Base-by-base conservation (phyloP, 2,113 vertebrate genomes). In the Cryptotis parvus region DNA sequence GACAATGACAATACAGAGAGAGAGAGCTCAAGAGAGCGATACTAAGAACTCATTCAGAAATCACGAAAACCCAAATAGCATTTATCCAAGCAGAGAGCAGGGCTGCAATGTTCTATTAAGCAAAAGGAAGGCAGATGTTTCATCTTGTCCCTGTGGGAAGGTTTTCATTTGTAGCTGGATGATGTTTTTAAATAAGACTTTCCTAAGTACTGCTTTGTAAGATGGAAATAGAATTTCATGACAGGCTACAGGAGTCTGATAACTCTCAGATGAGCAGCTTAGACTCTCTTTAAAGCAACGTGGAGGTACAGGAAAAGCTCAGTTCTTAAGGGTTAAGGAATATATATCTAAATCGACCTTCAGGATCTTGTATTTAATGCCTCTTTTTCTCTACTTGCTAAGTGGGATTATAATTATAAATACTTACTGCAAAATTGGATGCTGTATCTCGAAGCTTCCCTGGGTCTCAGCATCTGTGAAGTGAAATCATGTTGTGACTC, bases 141-240 rank as follows among this genome's bases (percentile, higher is more conserved):
- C 66, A 87, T 92, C 66, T 93, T 83, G 33, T 87, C 81, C 66
- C 94, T 85, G 68, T 79, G 92, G 89, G 93, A 93, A 92, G 81
- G 87, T 89, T 96, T 95, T 76, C 89, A 84, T 91, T 92, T 52
- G 39, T 74, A 89, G 77, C 45, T 87, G 80, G 86, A 63, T 92
- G 76, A 94, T 95, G 45, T 87, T 94, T 95, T 95, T 58, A 95
- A 96, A 74, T 86, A 93, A 96, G 87, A 77, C 61, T 94, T 92
- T 87, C 43, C 52, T 86, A 73, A 92, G 68, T 81, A 33, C 63
- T 77, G 35, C 45, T 73, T 87, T 87, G 63, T 84, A 69, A 74
- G 83, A 93, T 4, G 87, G 63, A 89, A 96, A 78, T 87, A 26
- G 1, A 92, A 84, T 92, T 80, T 85, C 72, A 80, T 76, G 79